phyloP scores from a whole-genome alignment of 2,888 invertebrate genomes.

The Spilarctia lutea region DNA sequence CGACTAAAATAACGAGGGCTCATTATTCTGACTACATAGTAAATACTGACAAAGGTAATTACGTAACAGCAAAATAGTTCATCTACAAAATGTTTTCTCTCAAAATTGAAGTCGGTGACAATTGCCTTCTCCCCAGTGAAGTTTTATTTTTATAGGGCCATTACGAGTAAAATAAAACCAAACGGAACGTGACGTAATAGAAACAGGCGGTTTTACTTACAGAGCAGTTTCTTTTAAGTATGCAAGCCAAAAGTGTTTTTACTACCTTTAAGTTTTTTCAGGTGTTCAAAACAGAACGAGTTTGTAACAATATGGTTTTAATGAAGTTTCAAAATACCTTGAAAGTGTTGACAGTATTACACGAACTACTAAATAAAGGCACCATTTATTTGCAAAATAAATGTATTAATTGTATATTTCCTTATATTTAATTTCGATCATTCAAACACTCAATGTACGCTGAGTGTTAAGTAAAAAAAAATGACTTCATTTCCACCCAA shows the following conservation, averaged over 20 bases:
- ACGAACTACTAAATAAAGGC: neutral
- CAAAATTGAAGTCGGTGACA: conserved; percentile 46
- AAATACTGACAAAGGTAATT: conserved; percentile 15
- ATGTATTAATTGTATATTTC: no score
- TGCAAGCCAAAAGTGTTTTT: conserved; percentile 31
- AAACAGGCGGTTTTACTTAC: conserved; percentile 48
- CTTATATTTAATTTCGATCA: neutral
- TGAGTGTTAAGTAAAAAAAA: neutral
- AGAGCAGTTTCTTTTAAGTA: conserved; percentile 39
- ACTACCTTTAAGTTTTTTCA: neutral
- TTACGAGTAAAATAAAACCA: conserved; percentile 51
- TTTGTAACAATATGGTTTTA: neutral
- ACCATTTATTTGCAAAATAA: no score
- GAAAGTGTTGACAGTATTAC: neutral
- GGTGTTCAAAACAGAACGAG: neutral
- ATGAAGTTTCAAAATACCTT: neutral
- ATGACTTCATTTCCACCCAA: neutral
- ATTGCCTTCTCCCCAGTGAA: conserved; percentile 38
- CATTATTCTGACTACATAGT: conserved; percentile 18
- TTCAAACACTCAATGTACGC: neutral
- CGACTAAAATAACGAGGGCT: conserved; percentile 2
- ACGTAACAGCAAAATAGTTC: conserved; percentile 27
- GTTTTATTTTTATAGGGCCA: conserved; percentile 48
- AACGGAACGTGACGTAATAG: conserved; percentile 55
- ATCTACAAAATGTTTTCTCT: conserved; percentile 36